These are phyloP conservation scores for Rhyzopertha dominica DNA, from an alignment of 1,140 invertebrate genomes.

Conservation along the genomic window DNA sequence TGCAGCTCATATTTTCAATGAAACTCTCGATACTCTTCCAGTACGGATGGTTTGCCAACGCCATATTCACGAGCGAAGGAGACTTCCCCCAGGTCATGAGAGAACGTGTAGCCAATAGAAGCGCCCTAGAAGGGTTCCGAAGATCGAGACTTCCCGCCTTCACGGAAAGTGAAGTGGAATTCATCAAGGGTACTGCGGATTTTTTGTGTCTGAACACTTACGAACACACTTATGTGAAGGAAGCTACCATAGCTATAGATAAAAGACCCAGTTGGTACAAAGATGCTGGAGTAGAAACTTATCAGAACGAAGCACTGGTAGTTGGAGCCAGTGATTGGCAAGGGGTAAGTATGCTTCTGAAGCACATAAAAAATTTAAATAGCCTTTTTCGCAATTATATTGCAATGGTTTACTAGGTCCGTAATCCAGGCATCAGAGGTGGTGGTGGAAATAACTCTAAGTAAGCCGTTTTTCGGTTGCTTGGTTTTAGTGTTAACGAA, in stretches of 20 bases:
- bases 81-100: slow-evolving; percentile 53
- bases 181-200: slow-evolving; percentile 39
- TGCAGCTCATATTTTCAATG: not conserved
- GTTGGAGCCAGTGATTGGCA: slow-evolving; percentile 1
- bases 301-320: not conserved
- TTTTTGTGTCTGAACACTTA: slow-evolving; percentile 35
- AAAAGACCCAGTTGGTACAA: not conserved
- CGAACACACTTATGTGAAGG: not conserved
- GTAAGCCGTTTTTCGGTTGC: not conserved
- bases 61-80: slow-evolving; percentile 49
- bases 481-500: too few relatives aligned
- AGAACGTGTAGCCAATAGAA: slow-evolving; percentile 44
- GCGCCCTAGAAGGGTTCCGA: slow-evolving; percentile 43
- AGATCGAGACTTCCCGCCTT: slow-evolving; percentile 49
- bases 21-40: slow-evolving; percentile 29
- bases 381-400: not conserved
- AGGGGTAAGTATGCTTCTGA: slow-evolving; percentile 1
- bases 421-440: not conserved
- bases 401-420: not conserved
- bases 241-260: not conserved
- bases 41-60: slow-evolving; percentile 49
- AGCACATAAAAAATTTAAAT: not conserved
- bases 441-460: not conserved
- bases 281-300: slow-evolving; percentile 2
- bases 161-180: slow-evolving; percentile 44